These are phyloP conservation scores for Ptychobarbus kaznakovi DNA, from an alignment of 2,797 vertebrate genomes.

Conservation along the genomic window DNA sequence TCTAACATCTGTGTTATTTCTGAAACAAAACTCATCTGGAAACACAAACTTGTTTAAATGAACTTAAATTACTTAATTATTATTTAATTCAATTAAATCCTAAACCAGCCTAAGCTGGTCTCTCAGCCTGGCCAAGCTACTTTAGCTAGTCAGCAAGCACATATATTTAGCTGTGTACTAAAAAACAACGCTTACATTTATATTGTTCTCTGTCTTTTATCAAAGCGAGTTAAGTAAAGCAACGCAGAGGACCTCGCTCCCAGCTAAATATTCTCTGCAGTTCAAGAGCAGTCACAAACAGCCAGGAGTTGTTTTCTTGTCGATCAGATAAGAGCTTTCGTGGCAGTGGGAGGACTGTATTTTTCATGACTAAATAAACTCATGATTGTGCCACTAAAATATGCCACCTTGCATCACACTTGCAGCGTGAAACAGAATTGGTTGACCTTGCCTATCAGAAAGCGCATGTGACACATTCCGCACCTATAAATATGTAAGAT, in stretches of 20 bases:
- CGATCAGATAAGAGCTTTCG: conserved; percentile 22
- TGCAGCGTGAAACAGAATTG: background rate
- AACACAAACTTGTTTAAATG: background rate
- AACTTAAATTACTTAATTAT: background rate
- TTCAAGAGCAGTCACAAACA: conserved; percentile 11
- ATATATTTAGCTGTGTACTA: background rate
- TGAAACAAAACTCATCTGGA: background rate
- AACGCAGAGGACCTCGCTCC: background rate
- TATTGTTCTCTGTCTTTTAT: background rate
- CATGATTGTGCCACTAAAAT: conserved; percentile 11
- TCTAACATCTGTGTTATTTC: background rate
- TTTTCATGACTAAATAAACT: conserved; percentile 15
- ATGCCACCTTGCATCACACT: background rate
- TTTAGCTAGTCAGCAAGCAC: background rate
- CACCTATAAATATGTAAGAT: conserved; percentile 12
- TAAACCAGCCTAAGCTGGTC: background rate
- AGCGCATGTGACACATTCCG: background rate
- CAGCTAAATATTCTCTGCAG: background rate
- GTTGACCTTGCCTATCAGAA: background rate
- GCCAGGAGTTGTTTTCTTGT: conserved; percentile 24
- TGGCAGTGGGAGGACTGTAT: background rate
- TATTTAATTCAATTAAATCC: too few species aligned
- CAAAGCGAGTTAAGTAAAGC: background rate
- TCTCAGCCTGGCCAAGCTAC: background rate
- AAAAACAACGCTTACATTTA: background rate